Conservation (phyloP, 2,113 vertebrate species). For the Rhabdomys dilectus region DNA sequence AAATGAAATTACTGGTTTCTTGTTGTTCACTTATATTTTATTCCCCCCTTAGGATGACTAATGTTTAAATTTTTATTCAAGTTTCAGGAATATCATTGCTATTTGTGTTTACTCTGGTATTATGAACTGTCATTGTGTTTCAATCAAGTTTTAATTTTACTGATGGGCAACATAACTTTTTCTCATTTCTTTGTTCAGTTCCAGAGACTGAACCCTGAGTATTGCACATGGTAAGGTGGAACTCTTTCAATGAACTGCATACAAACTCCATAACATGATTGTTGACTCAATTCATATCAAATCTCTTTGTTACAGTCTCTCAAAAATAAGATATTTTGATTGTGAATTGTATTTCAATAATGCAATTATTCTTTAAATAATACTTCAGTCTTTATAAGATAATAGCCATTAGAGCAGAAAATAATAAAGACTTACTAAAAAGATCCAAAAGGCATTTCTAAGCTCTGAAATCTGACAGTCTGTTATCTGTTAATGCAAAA, state of each 20-base stretch:
- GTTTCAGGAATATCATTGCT: neutral
- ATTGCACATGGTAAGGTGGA: no score
- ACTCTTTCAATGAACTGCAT: neutral
- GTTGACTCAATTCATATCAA: neutral
- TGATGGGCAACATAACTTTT: neutral
- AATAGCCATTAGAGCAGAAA: neutral
- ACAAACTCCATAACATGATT: neutral
- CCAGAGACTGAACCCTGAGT: no score
- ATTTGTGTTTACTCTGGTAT: neutral
- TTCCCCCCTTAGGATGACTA: neutral
- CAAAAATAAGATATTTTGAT: neutral
- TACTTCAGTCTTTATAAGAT: neutral
- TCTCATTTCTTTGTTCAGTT: neutral
- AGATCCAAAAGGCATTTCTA: neutral
- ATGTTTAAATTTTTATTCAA: neutral
- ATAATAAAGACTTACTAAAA: neutral
- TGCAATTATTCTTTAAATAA: neutral
- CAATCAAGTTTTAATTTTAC: neutral
- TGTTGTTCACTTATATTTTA: neutral
- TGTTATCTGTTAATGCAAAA: neutral
- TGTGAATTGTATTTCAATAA: neutral
- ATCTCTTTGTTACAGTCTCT: neutral
- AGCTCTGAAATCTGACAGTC: rapidly evolving
- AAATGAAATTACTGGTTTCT: neutral
- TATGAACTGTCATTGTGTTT: neutral